Evolutionary conservation across 2,888 invertebrate genomes (phyloP).

Genomic region (Xylota sylvarum): DNA sequence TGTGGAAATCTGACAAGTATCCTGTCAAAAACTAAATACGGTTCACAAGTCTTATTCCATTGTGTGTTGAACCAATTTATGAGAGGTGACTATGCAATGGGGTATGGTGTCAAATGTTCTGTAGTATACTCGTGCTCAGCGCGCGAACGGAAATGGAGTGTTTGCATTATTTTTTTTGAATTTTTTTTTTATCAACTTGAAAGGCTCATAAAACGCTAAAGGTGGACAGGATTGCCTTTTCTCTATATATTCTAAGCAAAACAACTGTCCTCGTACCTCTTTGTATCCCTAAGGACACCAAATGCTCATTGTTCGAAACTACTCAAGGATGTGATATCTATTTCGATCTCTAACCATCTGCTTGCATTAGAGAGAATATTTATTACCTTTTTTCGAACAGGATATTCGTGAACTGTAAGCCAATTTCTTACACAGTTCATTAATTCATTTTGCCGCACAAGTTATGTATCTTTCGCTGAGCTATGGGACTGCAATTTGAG

Average conservation of each 20-base stretch:
- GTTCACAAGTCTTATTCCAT: constrained; percentile 17
- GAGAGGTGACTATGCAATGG: constrained; percentile 13
- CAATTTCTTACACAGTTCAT: constrained; percentile 58
- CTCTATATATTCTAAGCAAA: background rate
- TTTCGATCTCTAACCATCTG: constrained; percentile 64
- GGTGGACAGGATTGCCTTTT: constrained; percentile 38
- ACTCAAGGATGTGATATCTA: constrained; percentile 34
- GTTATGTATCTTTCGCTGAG: constrained; percentile 2
- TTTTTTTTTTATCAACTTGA: constrained; percentile 33
- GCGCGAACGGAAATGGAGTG: constrained; percentile 57
- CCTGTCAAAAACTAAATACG: constrained; percentile 50
- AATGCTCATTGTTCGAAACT: background rate
- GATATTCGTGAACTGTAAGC: constrained; percentile 51
- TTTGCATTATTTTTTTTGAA: constrained; percentile 6
- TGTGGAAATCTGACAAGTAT: constrained; percentile 41
- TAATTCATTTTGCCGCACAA: constrained; percentile 37
- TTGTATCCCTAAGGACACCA: constrained; percentile 28
- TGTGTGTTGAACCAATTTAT: constrained; percentile 23
- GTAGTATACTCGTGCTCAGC: constrained; percentile 44
- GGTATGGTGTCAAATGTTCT: constrained; percentile 55
- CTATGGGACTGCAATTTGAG: constrained; percentile 28
- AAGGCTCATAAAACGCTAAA: constrained; percentile 49
- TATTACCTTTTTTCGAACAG: constrained; percentile 27
- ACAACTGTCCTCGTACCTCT: constrained; percentile 26
- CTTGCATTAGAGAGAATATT: constrained; percentile 19